Evolutionary conservation across 2,113 vertebrate species (phyloP).

Genomic region (Amblyornis subalaris): DNA sequence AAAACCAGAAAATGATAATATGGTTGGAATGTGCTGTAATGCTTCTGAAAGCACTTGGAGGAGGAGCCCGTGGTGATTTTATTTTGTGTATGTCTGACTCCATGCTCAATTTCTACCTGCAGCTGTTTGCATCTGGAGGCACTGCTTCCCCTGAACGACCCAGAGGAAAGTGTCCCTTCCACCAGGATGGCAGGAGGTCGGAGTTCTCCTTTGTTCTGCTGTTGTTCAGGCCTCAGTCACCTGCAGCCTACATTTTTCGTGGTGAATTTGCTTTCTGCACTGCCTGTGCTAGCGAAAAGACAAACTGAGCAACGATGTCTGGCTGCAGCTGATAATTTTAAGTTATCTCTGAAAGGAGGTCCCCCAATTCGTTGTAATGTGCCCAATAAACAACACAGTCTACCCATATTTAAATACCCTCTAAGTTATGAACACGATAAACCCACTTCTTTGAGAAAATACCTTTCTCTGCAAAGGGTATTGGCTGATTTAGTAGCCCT

Average conservation of each 20-base stretch:
- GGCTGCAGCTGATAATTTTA: background rate
- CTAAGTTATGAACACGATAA: background rate
- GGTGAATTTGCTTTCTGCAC: background rate
- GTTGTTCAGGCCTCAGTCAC: background rate
- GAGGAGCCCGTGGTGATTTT: background rate
- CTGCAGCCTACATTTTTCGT: background rate
- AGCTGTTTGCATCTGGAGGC: background rate
- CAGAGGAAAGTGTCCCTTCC: background rate
- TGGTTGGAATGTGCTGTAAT: background rate
- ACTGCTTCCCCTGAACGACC: background rate
- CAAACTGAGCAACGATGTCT: background rate
- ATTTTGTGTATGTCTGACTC: background rate
- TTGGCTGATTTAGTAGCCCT: background rate
- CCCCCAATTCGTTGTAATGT: background rate
- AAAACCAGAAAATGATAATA: background rate
- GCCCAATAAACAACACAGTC: background rate
- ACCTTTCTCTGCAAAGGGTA: background rate
- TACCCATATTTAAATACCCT: background rate
- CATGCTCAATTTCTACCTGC: background rate
- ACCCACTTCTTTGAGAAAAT: background rate
- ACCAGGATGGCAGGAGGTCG: background rate
- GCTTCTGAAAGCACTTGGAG: background rate
- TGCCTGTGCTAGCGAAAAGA: background rate
- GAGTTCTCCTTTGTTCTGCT: background rate
- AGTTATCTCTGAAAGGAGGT: background rate